phyloP scores from a whole-genome alignment of 1,140 invertebrate genomes.

The Leptinotarsa defecta region DNA sequence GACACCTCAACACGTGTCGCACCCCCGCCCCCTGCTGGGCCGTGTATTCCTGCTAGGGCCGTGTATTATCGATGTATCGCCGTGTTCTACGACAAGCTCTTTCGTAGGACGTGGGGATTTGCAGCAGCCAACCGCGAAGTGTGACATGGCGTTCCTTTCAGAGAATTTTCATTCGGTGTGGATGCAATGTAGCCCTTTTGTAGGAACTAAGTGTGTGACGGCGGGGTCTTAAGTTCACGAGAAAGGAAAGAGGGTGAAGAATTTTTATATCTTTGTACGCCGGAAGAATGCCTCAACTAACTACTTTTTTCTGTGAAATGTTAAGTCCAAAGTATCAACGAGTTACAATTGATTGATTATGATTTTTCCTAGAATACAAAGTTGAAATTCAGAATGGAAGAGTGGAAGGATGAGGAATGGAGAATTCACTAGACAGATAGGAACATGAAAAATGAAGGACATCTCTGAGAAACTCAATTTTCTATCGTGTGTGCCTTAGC shows the following conservation, averaged over 20 bases:
- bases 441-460: no score
- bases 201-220: background rate
- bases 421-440: no score
- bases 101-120: conserved; percentile 45
- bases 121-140: conserved; percentile 48
- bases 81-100: conserved; percentile 50
- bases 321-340: no score
- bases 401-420: no score
- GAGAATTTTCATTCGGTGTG: background rate
- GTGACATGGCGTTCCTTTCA: conserved; percentile 35
- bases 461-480: no score
- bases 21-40: conserved; percentile 35
- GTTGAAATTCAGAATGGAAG: no score
- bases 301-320: no score
- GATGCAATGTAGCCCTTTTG: conserved; percentile 2
- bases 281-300: no score
- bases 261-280: background rate
- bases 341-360: background rate
- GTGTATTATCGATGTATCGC: conserved; percentile 56
- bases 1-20: conserved; percentile 54
- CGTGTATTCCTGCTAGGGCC: conserved; percentile 24
- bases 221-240: background rate
- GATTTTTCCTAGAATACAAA: background rate
- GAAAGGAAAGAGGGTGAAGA: background rate
- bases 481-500: no score